Conservation (phyloP, 2,113 vertebrate genomes). For the Pristiophorus japonicus region DNA sequence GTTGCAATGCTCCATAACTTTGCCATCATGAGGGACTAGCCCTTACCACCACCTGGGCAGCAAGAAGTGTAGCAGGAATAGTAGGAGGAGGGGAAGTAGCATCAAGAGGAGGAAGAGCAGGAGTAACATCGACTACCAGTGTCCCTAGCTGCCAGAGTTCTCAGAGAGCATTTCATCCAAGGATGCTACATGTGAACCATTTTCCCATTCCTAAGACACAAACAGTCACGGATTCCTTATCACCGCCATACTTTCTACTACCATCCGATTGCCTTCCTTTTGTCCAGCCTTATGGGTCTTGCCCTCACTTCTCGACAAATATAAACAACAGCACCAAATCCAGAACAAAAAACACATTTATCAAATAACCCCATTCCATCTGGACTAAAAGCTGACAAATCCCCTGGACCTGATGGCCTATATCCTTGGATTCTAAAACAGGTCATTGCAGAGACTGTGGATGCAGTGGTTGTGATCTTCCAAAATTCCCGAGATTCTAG, state of each 20-base stretch:
- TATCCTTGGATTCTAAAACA: too few relatives aligned
- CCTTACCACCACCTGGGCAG: neutral
- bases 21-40: neutral
- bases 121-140: neutral
- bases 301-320: neutral
- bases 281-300: neutral
- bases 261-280: neutral
- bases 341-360: neutral
- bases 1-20: neutral
- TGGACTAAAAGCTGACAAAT: neutral
- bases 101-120: neutral
- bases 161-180: neutral
- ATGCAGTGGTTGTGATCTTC: too few relatives aligned
- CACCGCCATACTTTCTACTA: neutral
- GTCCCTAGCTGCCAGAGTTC: neutral
- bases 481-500: too few relatives aligned
- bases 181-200: neutral
- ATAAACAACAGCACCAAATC: neutral
- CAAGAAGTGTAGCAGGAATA: neutral
- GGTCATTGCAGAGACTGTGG: too few relatives aligned
- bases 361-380: neutral
- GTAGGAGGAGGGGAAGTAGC: neutral
- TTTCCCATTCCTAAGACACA: too few relatives aligned
- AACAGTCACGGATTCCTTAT: neutral
- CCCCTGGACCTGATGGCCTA: too few relatives aligned